Base-by-base conservation (phyloP, 2,113 vertebrate genomes). In the Rhea americana region DNA sequence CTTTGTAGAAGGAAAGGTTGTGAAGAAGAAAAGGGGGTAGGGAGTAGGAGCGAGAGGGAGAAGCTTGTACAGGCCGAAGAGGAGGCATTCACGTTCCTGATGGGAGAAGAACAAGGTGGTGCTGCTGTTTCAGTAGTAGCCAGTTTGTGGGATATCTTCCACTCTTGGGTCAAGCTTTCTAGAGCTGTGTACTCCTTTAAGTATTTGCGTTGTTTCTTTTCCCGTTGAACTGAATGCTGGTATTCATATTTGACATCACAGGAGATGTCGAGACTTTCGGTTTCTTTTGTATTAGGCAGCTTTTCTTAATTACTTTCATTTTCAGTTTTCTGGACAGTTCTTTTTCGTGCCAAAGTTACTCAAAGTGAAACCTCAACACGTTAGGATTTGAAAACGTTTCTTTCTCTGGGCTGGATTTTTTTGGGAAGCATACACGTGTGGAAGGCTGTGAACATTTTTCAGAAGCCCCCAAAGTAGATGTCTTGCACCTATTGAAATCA, bases 361-460 rank as follows among this genome's bases (percentile, higher is more conserved):
- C 20, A 6, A 24, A 65, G 28, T 32, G 14, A 76, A 79, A 32
- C 16, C 30, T 30, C 6, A 1, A 19, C 4, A 7, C 5, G 0
- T 2, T 16, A 62, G 24, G 45, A 56, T 61, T 30, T 56, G 13
- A 48, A 55, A 79, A 48, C 16, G 13, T 65, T 61, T 47, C 39
- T 87, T 41, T n/a, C n/a, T 45, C 26, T 45, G 13, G 16, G 2
- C 47, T 83, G 0, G 0, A 28, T 12, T 80, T 76, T 35, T 76
- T 35, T 55, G 39, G 50, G 82, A 65, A 45, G 13, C 0, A 0
- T 21, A 65, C 11, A 24, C 15, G 3, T 2, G 18, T 3, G 10
- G 62, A 80, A 53, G 48, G 37, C 70, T 19, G 45, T 7, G 28
- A 92, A n/a, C 15, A 1, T 55, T 81, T 71, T 18, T 48, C 13